Evolutionary conservation across 2,797 vertebrate genomes (phyloP), one percentile per base, ranked within the genome.

Genomic region (Diglossa cyanea): DNA sequence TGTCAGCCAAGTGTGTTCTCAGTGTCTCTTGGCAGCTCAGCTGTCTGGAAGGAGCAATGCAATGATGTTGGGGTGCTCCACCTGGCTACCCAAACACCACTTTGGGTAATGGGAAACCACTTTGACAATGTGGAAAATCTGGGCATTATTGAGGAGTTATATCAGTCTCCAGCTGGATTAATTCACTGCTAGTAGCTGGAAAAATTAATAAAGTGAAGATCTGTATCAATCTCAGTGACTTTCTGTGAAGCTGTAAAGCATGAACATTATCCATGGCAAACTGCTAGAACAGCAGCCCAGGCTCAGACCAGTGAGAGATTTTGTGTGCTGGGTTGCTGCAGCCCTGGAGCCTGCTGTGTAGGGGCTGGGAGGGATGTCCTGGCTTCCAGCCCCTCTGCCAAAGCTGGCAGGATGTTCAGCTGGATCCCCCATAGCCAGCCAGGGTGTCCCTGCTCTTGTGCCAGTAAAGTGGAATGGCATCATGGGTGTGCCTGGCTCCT

Each of bases 1-100:
- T 0, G 0, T 10, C 18, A 76, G 50, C 19, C 1, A 10, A 33
- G 15, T 0, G 0, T 76, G 25, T 61, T 78, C 42, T 48, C 0
- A 1, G 40, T 1, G 20, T 45, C 39, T 86, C 19, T 68, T 0
- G 1, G 58, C 2, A 5, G 58, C 62, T 67, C 0, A 1, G 45
- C 10, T 8, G 7, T 30, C 44, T 78, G 78, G 74, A 85, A 73
- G 80, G 55, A 87, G 45, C 4, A 1, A 28, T 2, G 6, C 44
- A 54, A 39, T 0, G 0, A 47, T 2, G 3, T 14, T 0, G 1
- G 33, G 37, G n/a, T n/a, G 57, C 63, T 71, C 78, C 42, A 54
- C 39, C 23, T 5, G 2, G 31, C 42, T 54, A 37, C 28, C 10
- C 5, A 67, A 82, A 50, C 20, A 26, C 24, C 16, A 2, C 47